Percentiles rank a stretch among this genome's conserved stretches.
These are phyloP conservation scores for Sminthopsis crassicaudata DNA, from an alignment of 2,113 vertebrate species.

Conservation along the genomic window DNA sequence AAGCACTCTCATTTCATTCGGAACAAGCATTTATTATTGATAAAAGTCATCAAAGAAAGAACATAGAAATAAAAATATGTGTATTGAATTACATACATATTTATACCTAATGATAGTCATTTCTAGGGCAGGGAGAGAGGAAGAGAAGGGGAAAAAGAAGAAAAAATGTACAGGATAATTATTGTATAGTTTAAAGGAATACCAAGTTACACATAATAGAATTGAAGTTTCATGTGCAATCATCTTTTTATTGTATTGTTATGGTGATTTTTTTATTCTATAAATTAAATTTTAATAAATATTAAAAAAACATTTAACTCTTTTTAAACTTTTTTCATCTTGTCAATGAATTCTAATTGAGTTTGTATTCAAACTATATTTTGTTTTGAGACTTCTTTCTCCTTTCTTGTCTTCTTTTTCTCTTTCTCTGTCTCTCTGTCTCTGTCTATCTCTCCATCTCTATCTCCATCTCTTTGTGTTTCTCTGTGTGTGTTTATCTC, in stretches of 20 bases:
- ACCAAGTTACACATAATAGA: background rate
- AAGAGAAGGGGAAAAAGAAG: background rate
- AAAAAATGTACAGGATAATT: background rate
- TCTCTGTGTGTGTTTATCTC: too few relatives aligned
- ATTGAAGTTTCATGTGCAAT: background rate
- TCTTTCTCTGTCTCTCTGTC: too few relatives aligned
- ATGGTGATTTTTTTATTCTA: background rate
- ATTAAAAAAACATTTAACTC: too few relatives aligned
- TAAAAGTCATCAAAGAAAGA: background rate
- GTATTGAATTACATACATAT: background rate
- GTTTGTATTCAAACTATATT: background rate
- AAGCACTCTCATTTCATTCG: background rate
- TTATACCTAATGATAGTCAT: background rate
- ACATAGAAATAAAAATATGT: too few relatives aligned
- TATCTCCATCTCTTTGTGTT: too few relatives aligned
- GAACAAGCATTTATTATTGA: background rate
- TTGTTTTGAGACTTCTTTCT: background rate
- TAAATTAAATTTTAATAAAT: too few relatives aligned
- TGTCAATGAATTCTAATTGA: background rate
- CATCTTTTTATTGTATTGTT: background rate
- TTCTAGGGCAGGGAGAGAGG: background rate
- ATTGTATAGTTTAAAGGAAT: background rate
- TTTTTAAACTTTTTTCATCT: background rate
- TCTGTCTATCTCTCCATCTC: too few relatives aligned
- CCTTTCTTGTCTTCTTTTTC: too few relatives aligned